Percentiles rank a stretch among this genome's conserved stretches.
phyloP scores from a whole-genome alignment of 1,140 invertebrate species.

The Bacillus rossius region DNA sequence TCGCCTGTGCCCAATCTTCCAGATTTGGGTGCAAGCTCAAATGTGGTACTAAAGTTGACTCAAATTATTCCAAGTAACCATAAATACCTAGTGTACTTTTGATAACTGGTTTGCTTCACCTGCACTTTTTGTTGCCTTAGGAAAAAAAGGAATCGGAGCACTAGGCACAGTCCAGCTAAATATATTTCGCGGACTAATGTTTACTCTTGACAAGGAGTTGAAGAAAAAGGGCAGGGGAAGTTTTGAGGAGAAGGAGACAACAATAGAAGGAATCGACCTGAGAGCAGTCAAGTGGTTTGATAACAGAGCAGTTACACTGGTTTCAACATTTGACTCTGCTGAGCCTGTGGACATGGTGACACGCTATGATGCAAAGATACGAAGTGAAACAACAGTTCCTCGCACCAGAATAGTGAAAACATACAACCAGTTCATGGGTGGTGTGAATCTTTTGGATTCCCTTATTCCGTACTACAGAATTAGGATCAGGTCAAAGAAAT shows the following conservation, averaged over 20 bases:
- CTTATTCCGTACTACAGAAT: slow-evolving; percentile 20
- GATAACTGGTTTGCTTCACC: slow-evolving; percentile 27
- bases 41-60: slow-evolving; percentile 19
- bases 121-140: slow-evolving; percentile 15
- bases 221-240: slow-evolving; percentile 4
- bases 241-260: slow-evolving; percentile 5
- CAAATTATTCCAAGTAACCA: slow-evolving; percentile 12
- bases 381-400: too few species aligned
- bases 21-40: slow-evolving; percentile 21
- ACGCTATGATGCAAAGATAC: too few species aligned
- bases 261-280: neutral
- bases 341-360: too few species aligned
- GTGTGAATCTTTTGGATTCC: slow-evolving; percentile 20
- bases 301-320: neutral
- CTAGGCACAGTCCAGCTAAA: slow-evolving; percentile 39
- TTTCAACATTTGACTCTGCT: too few species aligned
- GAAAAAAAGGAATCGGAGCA: slow-evolving; percentile 26
- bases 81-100: slow-evolving; percentile 25
- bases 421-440: slow-evolving; percentile 22
- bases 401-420: slow-evolving; percentile 4
- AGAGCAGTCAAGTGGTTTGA: slow-evolving; percentile 11
- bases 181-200: slow-evolving; percentile 30
- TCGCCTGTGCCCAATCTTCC: slow-evolving; percentile 12
- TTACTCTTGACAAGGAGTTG: slow-evolving; percentile 20
- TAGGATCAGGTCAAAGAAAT: slow-evolving; percentile 23